Evolutionary conservation across 2,113 vertebrate species (phyloP).

Genomic region (Salvator merianae): DNA sequence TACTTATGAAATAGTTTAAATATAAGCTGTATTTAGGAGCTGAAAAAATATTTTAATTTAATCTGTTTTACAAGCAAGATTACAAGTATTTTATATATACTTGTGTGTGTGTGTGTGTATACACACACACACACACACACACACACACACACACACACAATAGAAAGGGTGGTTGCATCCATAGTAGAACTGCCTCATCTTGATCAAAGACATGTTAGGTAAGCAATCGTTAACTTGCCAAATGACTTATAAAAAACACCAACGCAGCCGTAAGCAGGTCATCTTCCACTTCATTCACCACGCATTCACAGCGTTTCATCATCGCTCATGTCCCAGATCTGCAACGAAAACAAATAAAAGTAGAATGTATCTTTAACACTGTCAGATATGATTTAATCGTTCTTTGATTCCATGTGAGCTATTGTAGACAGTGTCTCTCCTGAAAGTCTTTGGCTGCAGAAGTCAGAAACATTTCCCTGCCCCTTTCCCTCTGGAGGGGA

Average conservation of each 20-base stretch:
- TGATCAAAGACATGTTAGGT: background rate
- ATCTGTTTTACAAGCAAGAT: conserved; percentile 20
- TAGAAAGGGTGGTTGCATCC: background rate
- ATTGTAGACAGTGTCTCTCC: background rate
- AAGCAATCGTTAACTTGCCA: conserved; percentile 52
- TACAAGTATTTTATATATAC: no score
- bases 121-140: conserved; percentile 29
- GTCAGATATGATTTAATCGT: conserved; percentile 1
- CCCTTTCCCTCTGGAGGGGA: background rate
- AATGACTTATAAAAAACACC: conserved; percentile 36
- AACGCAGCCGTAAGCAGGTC: conserved; percentile 11
- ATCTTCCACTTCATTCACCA: conserved; percentile 36
- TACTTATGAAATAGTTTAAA: conserved; percentile 43
- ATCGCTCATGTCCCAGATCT: conserved; percentile 99
- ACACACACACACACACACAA: conserved; percentile 13
- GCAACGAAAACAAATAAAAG: conserved; percentile 40
- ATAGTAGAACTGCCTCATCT: conserved; percentile 1
- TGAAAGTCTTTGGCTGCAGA: background rate
- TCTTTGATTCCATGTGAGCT: background rate
- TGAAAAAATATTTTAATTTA: conserved; percentile 18
- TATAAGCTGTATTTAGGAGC: conserved; percentile 30
- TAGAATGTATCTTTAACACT: conserved; percentile 13
- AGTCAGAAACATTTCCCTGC: background rate
- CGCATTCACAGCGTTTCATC: conserved; percentile 89
- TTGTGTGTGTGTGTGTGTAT: conserved; percentile 12